phyloP scores from a whole-genome alignment of 2,113 vertebrate species.

The Mesitornis unicolor region DNA sequence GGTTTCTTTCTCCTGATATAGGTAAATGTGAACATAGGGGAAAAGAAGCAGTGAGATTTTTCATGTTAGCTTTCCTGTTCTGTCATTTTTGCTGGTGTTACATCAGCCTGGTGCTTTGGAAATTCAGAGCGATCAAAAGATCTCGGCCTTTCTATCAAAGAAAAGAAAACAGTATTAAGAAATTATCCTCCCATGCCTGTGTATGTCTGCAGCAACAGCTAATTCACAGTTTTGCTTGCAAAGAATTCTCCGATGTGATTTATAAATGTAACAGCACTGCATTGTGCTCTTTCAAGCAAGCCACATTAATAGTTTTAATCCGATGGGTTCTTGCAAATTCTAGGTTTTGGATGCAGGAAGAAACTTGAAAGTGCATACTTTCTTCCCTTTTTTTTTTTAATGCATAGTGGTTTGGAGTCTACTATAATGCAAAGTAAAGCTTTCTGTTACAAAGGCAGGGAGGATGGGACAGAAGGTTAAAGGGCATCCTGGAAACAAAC shows the following conservation, averaged over 20 bases:
- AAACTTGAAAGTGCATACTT: slow-evolving; percentile 24
- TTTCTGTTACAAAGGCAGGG: slow-evolving; percentile 75
- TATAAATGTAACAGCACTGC: not conserved
- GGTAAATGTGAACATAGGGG: not conserved
- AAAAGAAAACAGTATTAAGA: not conserved
- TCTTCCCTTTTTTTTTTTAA: slow-evolving; percentile 1
- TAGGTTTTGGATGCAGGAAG: slow-evolving; percentile 40
- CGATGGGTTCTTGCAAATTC: slow-evolving; percentile 14
- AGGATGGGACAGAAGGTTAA: slow-evolving; percentile 81
- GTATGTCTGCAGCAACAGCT: not conserved
- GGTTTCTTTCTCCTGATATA: not conserved
- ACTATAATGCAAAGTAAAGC: slow-evolving; percentile 76
- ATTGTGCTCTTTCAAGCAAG: not conserved
- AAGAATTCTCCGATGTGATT: not conserved
- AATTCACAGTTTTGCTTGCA: not conserved
- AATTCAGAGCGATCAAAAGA: not conserved
- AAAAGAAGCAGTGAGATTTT: not conserved
- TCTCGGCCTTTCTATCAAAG: not conserved
- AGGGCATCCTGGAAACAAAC: slow-evolving; percentile 84
- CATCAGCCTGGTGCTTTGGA: not conserved
- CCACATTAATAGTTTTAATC: slow-evolving; percentile 17
- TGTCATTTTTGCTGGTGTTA: not conserved
- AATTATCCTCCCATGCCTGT: not conserved
- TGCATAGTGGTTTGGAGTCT: slow-evolving; percentile 62
- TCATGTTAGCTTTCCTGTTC: not conserved